These are phyloP conservation scores for Toxonevra muliebris DNA, from an alignment of 2,888 invertebrate species.

Conservation along the genomic window DNA sequence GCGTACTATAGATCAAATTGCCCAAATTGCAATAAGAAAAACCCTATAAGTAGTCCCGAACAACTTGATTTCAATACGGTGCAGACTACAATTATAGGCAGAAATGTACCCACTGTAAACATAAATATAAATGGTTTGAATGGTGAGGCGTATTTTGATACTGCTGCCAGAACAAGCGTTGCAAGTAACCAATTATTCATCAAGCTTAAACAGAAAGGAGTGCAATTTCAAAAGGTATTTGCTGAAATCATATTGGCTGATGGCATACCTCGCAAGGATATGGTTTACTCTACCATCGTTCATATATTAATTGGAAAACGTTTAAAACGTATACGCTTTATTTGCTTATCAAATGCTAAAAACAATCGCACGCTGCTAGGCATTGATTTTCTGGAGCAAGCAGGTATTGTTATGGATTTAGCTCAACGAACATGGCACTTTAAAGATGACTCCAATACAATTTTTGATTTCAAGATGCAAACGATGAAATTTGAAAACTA, in stretches of 20 bases:
- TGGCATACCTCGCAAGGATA: constrained; percentile 22
- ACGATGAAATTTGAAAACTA: no score
- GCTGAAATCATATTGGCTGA: constrained; percentile 36
- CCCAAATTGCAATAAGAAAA: no score
- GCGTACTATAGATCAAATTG: no score
- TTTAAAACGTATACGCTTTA: no score
- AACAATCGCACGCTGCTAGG: constrained; percentile 28
- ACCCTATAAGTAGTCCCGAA: no score
- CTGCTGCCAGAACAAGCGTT: constrained; percentile 37
- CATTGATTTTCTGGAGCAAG: no score
- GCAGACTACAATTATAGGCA: constrained; percentile 21
- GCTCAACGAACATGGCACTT: no score
- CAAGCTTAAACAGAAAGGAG: no score
- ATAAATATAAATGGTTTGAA: constrained; percentile 32
- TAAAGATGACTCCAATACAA: constrained; percentile 35
- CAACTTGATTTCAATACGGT: constrained; percentile 19
- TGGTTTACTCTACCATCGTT: constrained; percentile 26
- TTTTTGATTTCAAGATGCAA: no score
- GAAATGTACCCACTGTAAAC: constrained; percentile 36
- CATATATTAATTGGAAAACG: constrained; percentile 28
- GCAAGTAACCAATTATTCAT: no score
- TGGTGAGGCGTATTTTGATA: constrained; percentile 35
- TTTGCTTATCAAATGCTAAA: constrained; percentile 28
- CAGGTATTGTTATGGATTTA: constrained; percentile 26
- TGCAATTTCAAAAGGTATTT: constrained; percentile 28